A percentile compares a stretch with the other conserved stretches of the same genome.
Evolutionary conservation across 2,888 invertebrate species (phyloP).

Genomic region (Galeruca laticollis): DNA sequence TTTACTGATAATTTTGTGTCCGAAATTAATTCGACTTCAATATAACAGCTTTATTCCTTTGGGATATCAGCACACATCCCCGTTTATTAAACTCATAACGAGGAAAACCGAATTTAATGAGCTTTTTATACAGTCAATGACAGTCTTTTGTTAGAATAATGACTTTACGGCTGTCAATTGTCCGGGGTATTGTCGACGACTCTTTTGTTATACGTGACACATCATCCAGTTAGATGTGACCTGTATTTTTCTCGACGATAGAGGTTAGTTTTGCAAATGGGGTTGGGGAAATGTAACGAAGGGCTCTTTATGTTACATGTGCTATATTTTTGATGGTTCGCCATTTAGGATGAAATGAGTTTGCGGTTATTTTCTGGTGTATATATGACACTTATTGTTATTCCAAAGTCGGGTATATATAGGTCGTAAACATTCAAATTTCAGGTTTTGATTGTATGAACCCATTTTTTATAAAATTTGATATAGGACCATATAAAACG

Average conservation of each 20-base stretch:
- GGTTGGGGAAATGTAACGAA: slow-evolving; percentile 45
- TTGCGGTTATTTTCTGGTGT: slow-evolving; percentile 41
- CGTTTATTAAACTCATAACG: slow-evolving; percentile 63
- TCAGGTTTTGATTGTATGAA: not conserved
- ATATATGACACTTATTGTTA: slow-evolving; percentile 31
- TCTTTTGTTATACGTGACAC: slow-evolving; percentile 44
- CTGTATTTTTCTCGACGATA: slow-evolving; percentile 45
- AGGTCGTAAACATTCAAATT: slow-evolving; percentile 30
- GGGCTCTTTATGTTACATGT: slow-evolving; percentile 43
- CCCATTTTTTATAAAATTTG: not conserved
- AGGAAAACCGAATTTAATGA: slow-evolving; percentile 64
- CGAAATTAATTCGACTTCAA: not conserved
- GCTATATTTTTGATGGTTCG: slow-evolving; percentile 48
- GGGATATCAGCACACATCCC: slow-evolving; percentile 56
- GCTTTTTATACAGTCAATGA: slow-evolving; percentile 68
- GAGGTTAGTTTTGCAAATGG: slow-evolving; percentile 44
- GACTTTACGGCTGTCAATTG: slow-evolving; percentile 67
- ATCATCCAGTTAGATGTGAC: slow-evolving; percentile 24
- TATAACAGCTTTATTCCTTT: slow-evolving; percentile 42
- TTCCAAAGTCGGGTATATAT: slow-evolving; percentile 8
- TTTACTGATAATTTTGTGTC: not conserved
- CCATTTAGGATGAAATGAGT: slow-evolving; percentile 47
- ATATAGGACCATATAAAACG: not conserved
- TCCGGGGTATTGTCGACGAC: slow-evolving; percentile 61
- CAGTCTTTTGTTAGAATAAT: slow-evolving; percentile 67